Base-by-base conservation (phyloP, 2,797 vertebrate genomes). In the Linurgus olivaceus region DNA sequence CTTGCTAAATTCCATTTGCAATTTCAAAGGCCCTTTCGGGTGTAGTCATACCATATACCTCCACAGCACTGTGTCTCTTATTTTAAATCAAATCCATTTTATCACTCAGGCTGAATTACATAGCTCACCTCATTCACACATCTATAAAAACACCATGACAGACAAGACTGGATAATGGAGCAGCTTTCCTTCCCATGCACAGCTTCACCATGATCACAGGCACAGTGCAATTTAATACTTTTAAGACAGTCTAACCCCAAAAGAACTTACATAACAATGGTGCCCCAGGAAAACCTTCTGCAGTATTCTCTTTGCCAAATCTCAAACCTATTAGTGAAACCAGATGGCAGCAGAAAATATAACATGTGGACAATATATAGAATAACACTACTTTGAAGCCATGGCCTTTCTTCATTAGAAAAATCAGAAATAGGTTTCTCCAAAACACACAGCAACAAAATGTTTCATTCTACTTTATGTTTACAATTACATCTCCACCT, bases 51-150 rank as follows among this genome's bases (percentile, higher is more conserved):
- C 57, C 31, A 82, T 14, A 40, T 15, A 65, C 35, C 28, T 93
- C 63, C 38, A 37, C 6, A 89, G n/a, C 29, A 86, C 35, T 52
- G 2, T 31, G 35, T 26, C 9, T 70, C 44, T 47, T 67, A 55
- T 91, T 94, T 94, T 37, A 92, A 82, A 91, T 71, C n/a, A 89
- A 79, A 78, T 65, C 48, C n/a, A 44, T 71, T 86, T 94, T 85
- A 65, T 83, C 78, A 77, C 29, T 74, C 37, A 50, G 73, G n/a
- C 44, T 63, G 63, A 93, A 92, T 75, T 61, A 75, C 8, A 10
- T 23, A 72, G 54, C 54, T 70, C 72, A 73, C 37, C 47, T 86
- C 55, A 72, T 62, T 75, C 62, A 86, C 48, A 63, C 12, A 67
- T n/a, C 72, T 67, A 65, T 40, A 94, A 78, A 72, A 91, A 73